phyloP scores from a whole-genome alignment of 2,797 vertebrate genomes.

The Petrocephalus sullivani region DNA sequence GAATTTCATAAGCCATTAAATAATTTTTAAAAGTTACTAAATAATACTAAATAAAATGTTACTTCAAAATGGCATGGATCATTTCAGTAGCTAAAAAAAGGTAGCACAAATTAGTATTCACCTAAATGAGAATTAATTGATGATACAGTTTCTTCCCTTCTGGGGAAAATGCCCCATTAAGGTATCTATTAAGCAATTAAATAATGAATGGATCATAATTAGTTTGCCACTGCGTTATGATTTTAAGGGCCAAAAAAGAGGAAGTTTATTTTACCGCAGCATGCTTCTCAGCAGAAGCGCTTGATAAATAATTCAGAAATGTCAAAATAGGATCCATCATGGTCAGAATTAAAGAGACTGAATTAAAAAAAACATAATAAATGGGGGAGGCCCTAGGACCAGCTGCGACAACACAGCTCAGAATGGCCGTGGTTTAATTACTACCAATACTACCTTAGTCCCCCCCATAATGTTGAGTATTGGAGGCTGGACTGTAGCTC shows the following conservation, averaged over 20 bases:
- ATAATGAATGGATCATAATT: constrained; percentile 1
- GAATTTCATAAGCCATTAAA: background rate
- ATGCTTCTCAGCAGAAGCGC: background rate
- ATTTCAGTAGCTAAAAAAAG: constrained; percentile 6
- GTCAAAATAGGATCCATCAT: background rate
- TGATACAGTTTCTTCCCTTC: background rate
- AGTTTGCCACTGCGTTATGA: background rate
- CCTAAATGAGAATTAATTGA: background rate
- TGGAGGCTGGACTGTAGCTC: background rate
- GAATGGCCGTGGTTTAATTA: background rate
- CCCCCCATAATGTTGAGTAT: background rate
- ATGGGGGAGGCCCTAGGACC: background rate
- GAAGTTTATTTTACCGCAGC: background rate
- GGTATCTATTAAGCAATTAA: constrained; percentile 9
- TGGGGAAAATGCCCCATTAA: constrained; percentile 4
- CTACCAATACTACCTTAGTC: background rate
- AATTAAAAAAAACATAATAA: background rate
- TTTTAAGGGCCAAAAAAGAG: background rate
- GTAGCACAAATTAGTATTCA: constrained; percentile 10
- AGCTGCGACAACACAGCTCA: background rate
- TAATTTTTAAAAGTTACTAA: background rate
- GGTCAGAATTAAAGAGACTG: background rate
- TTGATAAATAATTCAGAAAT: background rate
- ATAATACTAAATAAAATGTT: background rate
- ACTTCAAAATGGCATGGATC: background rate